Percentiles rank a stretch among this genome's conserved stretches.
These are phyloP conservation scores for Cololabis saira DNA, from an alignment of 2,113 vertebrate genomes.

Conservation along the genomic window DNA sequence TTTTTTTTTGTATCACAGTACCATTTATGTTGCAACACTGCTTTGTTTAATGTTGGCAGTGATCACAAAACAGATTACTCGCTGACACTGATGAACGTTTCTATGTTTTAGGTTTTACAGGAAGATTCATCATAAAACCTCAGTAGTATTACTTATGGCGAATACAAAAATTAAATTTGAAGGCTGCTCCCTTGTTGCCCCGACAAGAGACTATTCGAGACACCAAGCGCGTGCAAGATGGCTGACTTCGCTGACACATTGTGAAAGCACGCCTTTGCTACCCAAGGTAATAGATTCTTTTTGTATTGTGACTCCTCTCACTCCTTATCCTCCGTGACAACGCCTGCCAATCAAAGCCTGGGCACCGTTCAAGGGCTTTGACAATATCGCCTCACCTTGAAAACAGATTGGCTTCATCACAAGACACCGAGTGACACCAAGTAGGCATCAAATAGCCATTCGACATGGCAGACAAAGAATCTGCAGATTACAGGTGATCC, in stretches of 20 bases:
- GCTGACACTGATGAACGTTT: slow-evolving; percentile 31
- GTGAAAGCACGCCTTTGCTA: slow-evolving; percentile 59
- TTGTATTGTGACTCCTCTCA: slow-evolving; percentile 55
- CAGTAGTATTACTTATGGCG: slow-evolving; percentile 53
- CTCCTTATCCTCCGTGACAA: slow-evolving; percentile 67
- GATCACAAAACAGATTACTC: slow-evolving; percentile 44
- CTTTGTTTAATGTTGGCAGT: slow-evolving; percentile 22
- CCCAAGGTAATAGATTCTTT: slow-evolving; percentile 73
- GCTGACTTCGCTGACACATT: slow-evolving; percentile 67
- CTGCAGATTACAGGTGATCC: slow-evolving; percentile 34
- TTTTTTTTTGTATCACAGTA: slow-evolving; percentile 1
- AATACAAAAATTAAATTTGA: slow-evolving; percentile 63
- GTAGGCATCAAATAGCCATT: slow-evolving; percentile 58
- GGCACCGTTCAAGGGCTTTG: slow-evolving; percentile 64
- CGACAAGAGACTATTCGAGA: slow-evolving; percentile 39
- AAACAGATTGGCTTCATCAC: slow-evolving; percentile 63
- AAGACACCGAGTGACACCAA: slow-evolving; percentile 44
- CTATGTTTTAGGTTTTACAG: slow-evolving; percentile 36
- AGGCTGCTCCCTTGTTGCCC: slow-evolving; percentile 55
- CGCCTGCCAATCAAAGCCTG: slow-evolving; percentile 70
- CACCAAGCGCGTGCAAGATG: slow-evolving; percentile 62
- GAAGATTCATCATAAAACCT: slow-evolving; percentile 51
- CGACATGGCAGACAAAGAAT: slow-evolving; percentile 38
- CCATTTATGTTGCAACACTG: slow-evolving; percentile 19
- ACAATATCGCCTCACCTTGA: slow-evolving; percentile 71